These are phyloP conservation scores for Lanistes nyassanus DNA, from an alignment of 1,140 invertebrate genomes.

Conservation along the genomic window DNA sequence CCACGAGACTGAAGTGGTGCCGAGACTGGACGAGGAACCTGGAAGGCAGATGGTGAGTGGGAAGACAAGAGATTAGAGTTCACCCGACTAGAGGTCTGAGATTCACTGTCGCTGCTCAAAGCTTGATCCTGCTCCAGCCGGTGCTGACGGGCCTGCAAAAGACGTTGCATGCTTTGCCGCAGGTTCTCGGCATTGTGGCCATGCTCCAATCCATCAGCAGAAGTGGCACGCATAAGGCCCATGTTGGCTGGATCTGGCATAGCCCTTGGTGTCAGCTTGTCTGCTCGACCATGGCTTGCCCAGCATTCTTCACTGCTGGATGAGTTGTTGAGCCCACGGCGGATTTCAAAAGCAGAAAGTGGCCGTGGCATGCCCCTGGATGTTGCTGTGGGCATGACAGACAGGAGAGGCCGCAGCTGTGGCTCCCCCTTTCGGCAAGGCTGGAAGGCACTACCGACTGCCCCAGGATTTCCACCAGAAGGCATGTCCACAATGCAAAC, in stretches of 20 bases:
- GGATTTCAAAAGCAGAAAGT: constrained; percentile 35
- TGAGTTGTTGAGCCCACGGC: constrained; percentile 37
- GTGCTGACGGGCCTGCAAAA: constrained; percentile 58
- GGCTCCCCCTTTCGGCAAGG: neutral
- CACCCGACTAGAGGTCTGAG: constrained; percentile 30
- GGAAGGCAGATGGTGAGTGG: constrained; percentile 34
- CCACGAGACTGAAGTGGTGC: constrained; percentile 36
- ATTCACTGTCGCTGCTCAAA: constrained; percentile 55
- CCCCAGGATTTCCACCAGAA: neutral
- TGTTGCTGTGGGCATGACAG: constrained; percentile 34
- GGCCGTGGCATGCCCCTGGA: constrained; percentile 27
- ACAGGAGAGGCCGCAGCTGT: constrained; percentile 30
- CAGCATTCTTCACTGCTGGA: constrained; percentile 48
- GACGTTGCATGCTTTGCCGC: constrained; percentile 60
- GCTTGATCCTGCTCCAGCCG: constrained; percentile 36
- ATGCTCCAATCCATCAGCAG: constrained; percentile 35
- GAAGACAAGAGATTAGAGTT: neutral
- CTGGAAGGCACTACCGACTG: neutral
- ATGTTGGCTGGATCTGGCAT: constrained; percentile 44
- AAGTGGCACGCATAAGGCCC: constrained; percentile 24
- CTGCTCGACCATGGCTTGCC: constrained; percentile 18
- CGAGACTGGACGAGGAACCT: constrained; percentile 46
- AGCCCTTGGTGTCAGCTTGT: constrained; percentile 51
- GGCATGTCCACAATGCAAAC: constrained; percentile 84
- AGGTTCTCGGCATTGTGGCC: constrained; percentile 51